A percentile compares a stretch with the other conserved stretches of the same genome.
Evolutionary conservation across 2,113 vertebrate genomes (phyloP).

Genomic region (Rostratula benghalensis): DNA sequence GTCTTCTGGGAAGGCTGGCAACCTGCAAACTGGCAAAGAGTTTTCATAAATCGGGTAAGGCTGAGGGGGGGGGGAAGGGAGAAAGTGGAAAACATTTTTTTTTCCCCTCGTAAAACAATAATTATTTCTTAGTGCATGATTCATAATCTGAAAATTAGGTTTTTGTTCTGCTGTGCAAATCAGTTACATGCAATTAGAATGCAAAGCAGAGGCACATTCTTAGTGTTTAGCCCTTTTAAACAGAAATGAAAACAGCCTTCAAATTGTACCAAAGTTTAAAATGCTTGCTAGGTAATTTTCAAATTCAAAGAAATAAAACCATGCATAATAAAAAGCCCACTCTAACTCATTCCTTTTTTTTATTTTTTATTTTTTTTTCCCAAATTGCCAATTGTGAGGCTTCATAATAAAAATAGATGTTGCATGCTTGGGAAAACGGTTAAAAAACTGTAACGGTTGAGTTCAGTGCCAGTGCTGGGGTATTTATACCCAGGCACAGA

Average conservation of each 20-base stretch:
- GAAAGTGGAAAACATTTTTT: conserved; percentile 10
- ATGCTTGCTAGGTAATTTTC: conserved; percentile 72
- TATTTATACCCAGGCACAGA: neutral
- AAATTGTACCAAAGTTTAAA: conserved; percentile 78
- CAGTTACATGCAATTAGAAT: conserved; percentile 79
- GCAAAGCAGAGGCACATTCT: conserved; percentile 72
- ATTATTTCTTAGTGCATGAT: conserved; percentile 74
- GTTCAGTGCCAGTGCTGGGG: neutral
- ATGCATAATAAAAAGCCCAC: conserved; percentile 71
- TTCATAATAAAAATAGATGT: conserved; percentile 69
- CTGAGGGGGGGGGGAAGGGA: neutral
- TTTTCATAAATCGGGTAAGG: conserved; percentile 42
- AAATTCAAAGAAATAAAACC: conserved; percentile 75
- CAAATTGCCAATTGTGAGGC: conserved; percentile 53
- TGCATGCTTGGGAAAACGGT: conserved; percentile 58
- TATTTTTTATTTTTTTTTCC: neutral
- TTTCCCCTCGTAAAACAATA: conserved; percentile 58
- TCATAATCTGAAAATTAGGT: conserved; percentile 76
- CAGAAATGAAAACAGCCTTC: conserved; percentile 76
- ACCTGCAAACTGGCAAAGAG: conserved; percentile 45
- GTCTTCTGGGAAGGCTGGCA: conserved; percentile 57
- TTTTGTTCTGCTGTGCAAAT: conserved; percentile 79
- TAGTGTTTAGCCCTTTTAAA: conserved; percentile 72
- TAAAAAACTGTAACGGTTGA: neutral
- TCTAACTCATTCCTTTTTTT: conserved; percentile 43